Conservation (phyloP, 1,140 invertebrate species). For the Danaus plexippus region DNA sequence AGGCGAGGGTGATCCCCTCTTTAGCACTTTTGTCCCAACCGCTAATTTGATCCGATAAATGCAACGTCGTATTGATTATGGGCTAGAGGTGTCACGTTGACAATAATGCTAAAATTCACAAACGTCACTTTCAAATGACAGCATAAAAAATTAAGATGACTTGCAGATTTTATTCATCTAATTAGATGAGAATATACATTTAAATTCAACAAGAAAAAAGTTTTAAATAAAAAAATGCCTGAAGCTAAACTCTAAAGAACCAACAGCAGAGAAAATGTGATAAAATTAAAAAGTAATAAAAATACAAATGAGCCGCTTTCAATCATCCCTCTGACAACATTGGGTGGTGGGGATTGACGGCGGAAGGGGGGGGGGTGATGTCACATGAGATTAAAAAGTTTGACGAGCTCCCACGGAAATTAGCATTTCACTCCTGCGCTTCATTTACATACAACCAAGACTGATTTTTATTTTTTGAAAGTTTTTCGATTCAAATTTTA, state of each 20-base stretch:
- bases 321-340: conserved; percentile 62
- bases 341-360: conserved; percentile 12
- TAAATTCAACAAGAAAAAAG: too few species aligned
- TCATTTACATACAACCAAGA: conserved; percentile 47
- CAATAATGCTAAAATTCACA: too few species aligned
- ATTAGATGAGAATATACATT: too few species aligned
- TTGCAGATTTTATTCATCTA: too few species aligned
- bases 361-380: conserved; percentile 31
- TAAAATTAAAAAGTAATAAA: conserved; percentile 71
- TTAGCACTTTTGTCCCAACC: conserved; percentile 42
- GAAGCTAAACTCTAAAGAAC: conserved; percentile 19
- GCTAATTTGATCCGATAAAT: conserved; percentile 52
- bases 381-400: conserved; percentile 71
- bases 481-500: not conserved
- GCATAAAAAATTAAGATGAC: too few species aligned
- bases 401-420: conserved; percentile 66
- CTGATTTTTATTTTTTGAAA: conserved; percentile 34
- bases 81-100: conserved; percentile 25
- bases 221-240: too few species aligned
- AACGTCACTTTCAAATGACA: too few species aligned
- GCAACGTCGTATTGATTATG: conserved; percentile 28
- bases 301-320: conserved; percentile 68
- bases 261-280: conserved; percentile 43
- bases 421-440: conserved; percentile 57
- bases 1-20: conserved; percentile 31